A percentile compares a stretch with the other conserved stretches of the same genome.
phyloP scores from a whole-genome alignment of 2,113 vertebrate species.

The Bubo blakistoni region DNA sequence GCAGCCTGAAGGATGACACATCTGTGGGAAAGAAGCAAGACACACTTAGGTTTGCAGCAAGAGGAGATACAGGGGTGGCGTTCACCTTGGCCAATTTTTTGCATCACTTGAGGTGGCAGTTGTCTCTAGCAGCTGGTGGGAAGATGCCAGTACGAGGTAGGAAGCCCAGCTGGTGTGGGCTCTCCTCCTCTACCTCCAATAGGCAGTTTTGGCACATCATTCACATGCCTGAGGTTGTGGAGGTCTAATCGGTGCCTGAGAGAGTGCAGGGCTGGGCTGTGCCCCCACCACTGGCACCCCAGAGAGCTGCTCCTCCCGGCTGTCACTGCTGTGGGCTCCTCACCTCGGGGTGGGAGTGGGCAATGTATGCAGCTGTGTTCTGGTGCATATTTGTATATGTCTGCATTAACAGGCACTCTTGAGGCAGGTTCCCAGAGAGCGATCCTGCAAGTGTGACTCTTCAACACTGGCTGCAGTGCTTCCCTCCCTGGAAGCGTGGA shows the following conservation, averaged over 20 bases:
- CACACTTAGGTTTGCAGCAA: neutral
- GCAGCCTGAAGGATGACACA: neutral
- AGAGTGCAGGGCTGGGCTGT: neutral
- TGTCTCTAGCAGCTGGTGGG: neutral
- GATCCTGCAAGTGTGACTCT: neutral
- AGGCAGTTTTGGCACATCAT: neutral
- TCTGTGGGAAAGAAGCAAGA: neutral
- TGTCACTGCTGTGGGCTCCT: neutral
- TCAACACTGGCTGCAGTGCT: neutral
- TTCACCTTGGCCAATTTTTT: neutral
- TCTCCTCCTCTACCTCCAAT: neutral
- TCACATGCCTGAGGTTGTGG: neutral
- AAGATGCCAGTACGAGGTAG: neutral
- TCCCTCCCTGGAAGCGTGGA: neutral
- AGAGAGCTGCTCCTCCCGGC: neutral
- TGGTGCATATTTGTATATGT: fast-evolving
- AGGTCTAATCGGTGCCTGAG: neutral
- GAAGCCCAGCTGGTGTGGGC: fast-evolving
- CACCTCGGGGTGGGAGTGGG: fast-evolving
- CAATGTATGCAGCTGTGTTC: fast-evolving
- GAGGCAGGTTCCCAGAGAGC: neutral
- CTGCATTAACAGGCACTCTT: neutral
- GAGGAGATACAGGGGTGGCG: neutral
- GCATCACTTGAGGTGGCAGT: neutral
- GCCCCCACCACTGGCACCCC: neutral